Percentiles rank a stretch among this genome's conserved stretches.
Conservation (phyloP, 2,797 vertebrate genomes). For the Sebastes taczanowskii region DNA sequence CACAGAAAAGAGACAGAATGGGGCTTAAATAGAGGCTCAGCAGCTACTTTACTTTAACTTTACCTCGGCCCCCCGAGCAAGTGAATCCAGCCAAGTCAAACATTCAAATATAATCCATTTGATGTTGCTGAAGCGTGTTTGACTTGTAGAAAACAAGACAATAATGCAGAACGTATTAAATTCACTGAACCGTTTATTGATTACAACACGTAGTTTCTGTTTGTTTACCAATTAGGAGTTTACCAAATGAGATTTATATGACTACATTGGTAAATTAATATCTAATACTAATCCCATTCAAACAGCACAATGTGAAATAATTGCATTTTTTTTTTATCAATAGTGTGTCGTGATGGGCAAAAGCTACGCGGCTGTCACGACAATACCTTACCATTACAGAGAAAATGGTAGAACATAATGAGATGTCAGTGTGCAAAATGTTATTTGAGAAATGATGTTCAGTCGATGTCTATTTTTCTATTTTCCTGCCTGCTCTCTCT, state of each 20-base stretch:
- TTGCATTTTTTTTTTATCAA: constrained; percentile 38
- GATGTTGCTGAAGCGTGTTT: not conserved
- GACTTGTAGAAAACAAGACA: not conserved
- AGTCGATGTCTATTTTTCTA: constrained; percentile 58
- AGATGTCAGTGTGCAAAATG: constrained; percentile 50
- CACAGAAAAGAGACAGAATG: not conserved
- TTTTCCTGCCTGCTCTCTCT: constrained; percentile 33
- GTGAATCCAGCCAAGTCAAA: not conserved
- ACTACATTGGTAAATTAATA: constrained; percentile 27
- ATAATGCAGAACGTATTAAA: not conserved
- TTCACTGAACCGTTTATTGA: not conserved
- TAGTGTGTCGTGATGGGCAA: constrained; percentile 9
- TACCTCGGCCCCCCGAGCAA: not conserved
- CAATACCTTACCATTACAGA: constrained; percentile 18
- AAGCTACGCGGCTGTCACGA: constrained; percentile 18
- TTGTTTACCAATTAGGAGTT: constrained; percentile 24
- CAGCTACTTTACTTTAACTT: not conserved
- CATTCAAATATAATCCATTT: not conserved
- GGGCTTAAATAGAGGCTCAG: not conserved
- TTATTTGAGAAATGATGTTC: constrained; percentile 41
- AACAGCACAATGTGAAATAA: constrained; percentile 36
- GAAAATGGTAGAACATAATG: constrained; percentile 50
- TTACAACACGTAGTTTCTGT: constrained; percentile 3
- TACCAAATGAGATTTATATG: constrained; percentile 13
- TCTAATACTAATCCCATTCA: constrained; percentile 29